Percentiles rank a stretch among this genome's conserved stretches.
These are phyloP conservation scores for Ormyrus pomaceus DNA, from an alignment of 2,888 invertebrate genomes.

Conservation along the genomic window DNA sequence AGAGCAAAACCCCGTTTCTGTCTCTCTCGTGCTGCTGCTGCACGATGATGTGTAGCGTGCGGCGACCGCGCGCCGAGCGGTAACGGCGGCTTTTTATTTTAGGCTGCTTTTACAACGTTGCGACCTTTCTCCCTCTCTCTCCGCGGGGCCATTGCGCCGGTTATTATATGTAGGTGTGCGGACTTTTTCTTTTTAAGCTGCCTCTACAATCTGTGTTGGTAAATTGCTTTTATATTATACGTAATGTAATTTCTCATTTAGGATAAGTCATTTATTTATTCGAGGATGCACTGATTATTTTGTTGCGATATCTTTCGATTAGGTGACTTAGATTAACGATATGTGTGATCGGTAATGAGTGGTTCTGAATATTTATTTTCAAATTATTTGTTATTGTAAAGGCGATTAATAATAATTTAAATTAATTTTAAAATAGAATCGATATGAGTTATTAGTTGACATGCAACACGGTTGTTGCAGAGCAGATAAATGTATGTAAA, in stretches of 20 bases:
- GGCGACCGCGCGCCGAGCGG: background rate
- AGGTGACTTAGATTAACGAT: no score
- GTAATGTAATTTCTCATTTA: background rate
- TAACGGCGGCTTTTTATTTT: constrained; percentile 51
- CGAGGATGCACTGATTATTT: no score
- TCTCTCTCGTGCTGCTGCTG: background rate
- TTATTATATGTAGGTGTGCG: background rate
- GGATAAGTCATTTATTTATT: no score
- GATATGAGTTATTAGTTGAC: no score
- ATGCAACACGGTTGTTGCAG: no score
- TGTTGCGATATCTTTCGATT: no score
- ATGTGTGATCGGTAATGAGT: no score
- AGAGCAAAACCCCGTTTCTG: background rate
- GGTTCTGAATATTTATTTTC: no score
- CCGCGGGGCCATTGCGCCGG: background rate
- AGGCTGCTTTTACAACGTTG: constrained; percentile 49
- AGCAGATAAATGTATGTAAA: no score
- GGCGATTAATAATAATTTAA: no score
- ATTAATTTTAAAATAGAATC: no score
- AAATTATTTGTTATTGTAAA: no score
- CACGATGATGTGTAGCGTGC: constrained; percentile 1
- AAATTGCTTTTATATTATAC: background rate
- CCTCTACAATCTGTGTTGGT: constrained; percentile 5
- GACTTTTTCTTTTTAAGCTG: constrained; percentile 27
- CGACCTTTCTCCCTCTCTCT: background rate